Conservation (phyloP, 2,113 vertebrate genomes). For the Cynocephalus volans region DNA sequence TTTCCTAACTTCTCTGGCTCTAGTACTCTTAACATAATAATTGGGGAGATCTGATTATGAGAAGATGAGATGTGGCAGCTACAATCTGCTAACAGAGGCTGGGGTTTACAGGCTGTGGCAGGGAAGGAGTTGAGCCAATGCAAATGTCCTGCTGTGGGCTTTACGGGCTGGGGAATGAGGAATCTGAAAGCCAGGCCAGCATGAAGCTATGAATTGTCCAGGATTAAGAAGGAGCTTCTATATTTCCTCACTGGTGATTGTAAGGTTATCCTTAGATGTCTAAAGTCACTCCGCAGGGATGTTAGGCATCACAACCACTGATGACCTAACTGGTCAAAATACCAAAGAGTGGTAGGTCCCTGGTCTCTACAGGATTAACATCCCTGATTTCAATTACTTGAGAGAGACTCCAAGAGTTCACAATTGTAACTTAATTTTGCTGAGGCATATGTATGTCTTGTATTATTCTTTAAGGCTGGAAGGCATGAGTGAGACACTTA, state of each 20-base stretch:
- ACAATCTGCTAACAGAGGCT: background rate
- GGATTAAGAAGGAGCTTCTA: slow-evolving; percentile 7
- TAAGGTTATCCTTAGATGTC: background rate
- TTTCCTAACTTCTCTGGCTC: background rate
- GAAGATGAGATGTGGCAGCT: background rate
- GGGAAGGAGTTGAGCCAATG: background rate
- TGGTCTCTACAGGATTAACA: background rate
- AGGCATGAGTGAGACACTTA: background rate
- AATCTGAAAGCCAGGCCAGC: background rate
- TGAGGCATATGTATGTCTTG: background rate
- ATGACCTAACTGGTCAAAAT: background rate
- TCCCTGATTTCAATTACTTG: background rate
- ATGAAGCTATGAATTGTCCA: background rate
- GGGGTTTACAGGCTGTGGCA: background rate
- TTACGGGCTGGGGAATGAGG: background rate
- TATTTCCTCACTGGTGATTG: background rate
- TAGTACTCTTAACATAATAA: background rate
- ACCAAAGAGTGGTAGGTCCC: background rate
- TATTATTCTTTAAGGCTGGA: background rate
- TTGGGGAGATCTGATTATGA: background rate
- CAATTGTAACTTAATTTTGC: background rate
- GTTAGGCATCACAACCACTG: background rate
- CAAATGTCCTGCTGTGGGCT: background rate
- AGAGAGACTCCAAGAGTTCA: background rate
- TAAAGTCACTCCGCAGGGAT: background rate